These are phyloP conservation scores for Odontamblyopus lacepedii DNA, from an alignment of 2,797 vertebrate genomes.

Conservation along the genomic window DNA sequence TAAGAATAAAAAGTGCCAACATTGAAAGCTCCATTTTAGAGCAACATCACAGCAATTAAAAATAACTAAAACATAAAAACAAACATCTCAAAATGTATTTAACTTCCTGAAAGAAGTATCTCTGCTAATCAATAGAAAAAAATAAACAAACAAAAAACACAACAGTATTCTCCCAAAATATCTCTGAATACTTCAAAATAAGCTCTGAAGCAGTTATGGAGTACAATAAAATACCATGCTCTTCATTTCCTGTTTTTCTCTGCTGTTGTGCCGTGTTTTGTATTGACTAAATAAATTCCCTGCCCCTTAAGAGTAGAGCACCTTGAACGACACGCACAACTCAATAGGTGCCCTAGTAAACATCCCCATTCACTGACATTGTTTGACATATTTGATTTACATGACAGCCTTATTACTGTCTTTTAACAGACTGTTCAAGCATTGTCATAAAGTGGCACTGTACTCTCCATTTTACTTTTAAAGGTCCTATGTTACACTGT, in stretches of 20 bases:
- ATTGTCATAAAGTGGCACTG: background rate
- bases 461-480: background rate
- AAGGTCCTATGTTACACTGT: background rate
- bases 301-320: background rate
- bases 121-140: background rate
- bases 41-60: too few species aligned
- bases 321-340: slow-evolving; percentile 1
- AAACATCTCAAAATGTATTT: background rate
- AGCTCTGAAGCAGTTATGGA: background rate
- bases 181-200: too few species aligned
- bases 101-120: background rate
- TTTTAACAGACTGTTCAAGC: background rate
- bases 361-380: background rate
- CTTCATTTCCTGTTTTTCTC: background rate
- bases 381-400: background rate
- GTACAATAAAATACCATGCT: background rate
- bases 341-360: background rate
- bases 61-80: too few species aligned
- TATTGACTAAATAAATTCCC: slow-evolving; percentile 5
- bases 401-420: background rate
- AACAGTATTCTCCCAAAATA: background rate
- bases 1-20: too few species aligned
- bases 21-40: too few species aligned
- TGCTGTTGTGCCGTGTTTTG: background rate
- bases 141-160: background rate